Conservation (phyloP, 2,888 invertebrate species). For the Leptogaster cylindrica region DNA sequence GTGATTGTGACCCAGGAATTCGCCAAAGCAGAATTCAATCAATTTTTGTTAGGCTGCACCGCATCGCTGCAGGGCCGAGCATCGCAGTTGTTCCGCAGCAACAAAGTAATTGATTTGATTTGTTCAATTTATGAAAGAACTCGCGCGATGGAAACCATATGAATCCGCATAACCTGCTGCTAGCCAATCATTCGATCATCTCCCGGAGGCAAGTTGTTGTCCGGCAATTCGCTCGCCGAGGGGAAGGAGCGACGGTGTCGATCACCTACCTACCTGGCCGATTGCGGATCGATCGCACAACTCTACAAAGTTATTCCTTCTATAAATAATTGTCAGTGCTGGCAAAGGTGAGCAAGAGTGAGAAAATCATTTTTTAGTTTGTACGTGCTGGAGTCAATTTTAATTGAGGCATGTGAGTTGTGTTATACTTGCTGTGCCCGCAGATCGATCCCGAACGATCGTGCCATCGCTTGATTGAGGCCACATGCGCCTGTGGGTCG, state of each 20-base stretch:
- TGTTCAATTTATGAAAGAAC: slow-evolving; percentile 39
- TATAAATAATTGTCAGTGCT: slow-evolving; percentile 38
- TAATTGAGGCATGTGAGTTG: slow-evolving; percentile 37
- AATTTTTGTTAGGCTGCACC: slow-evolving; percentile 34
- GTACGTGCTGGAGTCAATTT: slow-evolving; percentile 27
- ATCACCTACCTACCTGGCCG: slow-evolving; percentile 2
- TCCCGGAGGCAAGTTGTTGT: slow-evolving; percentile 27
- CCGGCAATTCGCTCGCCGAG: neutral
- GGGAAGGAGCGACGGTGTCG: slow-evolving; percentile 13
- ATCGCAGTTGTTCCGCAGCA: neutral
- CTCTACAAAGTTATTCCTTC: slow-evolving; percentile 27
- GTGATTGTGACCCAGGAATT: slow-evolving; percentile 22
- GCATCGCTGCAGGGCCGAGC: slow-evolving; percentile 5
- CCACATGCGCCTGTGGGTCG: slow-evolving; percentile 4
- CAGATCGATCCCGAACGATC: slow-evolving; percentile 22
- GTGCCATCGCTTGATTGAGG: slow-evolving; percentile 27
- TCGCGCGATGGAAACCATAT: slow-evolving; percentile 32
- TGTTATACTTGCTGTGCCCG: slow-evolving; percentile 33
- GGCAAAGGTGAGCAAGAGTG: slow-evolving; percentile 27
- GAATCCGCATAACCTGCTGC: slow-evolving; percentile 39
- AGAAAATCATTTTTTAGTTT: slow-evolving; percentile 16
- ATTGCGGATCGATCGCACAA: slow-evolving; percentile 17
- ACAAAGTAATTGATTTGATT: slow-evolving; percentile 42
- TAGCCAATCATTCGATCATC: slow-evolving; percentile 40
- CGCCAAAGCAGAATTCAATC: slow-evolving; percentile 37